Conservation (phyloP, 92 coral and sea anemone species). For the Epizoanthus rinbou region DNA sequence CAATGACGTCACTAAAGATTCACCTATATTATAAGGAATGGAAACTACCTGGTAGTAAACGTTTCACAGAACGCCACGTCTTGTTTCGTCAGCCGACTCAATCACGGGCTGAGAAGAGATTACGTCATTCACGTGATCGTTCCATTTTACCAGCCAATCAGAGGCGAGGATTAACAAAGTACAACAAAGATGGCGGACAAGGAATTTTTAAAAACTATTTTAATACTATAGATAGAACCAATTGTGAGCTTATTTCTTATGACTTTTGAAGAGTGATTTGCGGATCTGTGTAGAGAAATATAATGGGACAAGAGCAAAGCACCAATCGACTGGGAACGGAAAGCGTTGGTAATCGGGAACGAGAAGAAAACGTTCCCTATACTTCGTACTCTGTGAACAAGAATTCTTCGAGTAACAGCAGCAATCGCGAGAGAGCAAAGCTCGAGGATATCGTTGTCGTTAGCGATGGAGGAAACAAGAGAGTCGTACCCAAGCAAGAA, state of each 20-base stretch:
- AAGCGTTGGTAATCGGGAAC: background rate
- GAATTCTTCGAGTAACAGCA: constrained; percentile 46
- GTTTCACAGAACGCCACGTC: constrained; percentile 17
- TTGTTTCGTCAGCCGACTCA: constrained; percentile 17
- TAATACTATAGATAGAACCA: too few species aligned
- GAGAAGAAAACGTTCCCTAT: constrained; percentile 54
- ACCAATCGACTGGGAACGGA: constrained; percentile 47
- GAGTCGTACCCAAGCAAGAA: constrained; percentile 50
- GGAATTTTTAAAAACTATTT: too few species aligned
- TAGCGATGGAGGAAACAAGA: constrained; percentile 65
- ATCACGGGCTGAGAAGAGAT: background rate
- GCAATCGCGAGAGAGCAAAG: constrained; percentile 61
- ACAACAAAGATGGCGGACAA: too few species aligned
- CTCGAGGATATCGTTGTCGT: constrained; percentile 88
- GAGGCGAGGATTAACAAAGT: background rate
- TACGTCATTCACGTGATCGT: constrained; percentile 34
- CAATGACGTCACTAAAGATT: too few species aligned
- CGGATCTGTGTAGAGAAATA: background rate
- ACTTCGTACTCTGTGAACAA: constrained; percentile 71
- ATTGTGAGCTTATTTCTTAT: too few species aligned
- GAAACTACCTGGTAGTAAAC: too few species aligned
- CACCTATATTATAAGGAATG: too few species aligned
- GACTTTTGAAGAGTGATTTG: background rate
- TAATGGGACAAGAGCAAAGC: constrained; percentile 98
- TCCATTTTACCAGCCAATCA: constrained; percentile 18